Conservation (phyloP, 2,797 vertebrate species). For the Morelia viridis region DNA sequence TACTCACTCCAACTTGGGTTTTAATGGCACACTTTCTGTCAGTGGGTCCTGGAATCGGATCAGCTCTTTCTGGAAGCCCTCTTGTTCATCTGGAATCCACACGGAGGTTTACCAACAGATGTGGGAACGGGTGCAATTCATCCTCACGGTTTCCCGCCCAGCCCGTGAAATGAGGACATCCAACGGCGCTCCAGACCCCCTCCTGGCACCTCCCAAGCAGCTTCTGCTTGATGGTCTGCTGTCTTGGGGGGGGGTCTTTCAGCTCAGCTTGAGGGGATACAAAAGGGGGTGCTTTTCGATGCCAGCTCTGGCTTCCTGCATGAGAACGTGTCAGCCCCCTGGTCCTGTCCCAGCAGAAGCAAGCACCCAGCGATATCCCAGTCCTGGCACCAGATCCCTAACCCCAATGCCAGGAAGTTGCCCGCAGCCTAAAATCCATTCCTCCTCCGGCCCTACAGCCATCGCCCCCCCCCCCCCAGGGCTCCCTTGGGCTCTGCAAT, state of each 20-base stretch:
- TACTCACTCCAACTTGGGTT: neutral
- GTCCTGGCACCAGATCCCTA: neutral
- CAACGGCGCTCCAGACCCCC: no score
- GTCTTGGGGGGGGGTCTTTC: neutral
- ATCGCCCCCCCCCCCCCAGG: neutral
- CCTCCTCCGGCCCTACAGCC: neutral
- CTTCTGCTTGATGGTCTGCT: no score
- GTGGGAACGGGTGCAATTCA: neutral
- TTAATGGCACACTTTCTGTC: neutral
- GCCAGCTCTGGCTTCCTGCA: neutral
- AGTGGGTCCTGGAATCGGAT: neutral
- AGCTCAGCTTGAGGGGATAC: neutral
- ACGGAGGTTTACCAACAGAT: neutral
- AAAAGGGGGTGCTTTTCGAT: neutral
- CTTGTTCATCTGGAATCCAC: neutral
- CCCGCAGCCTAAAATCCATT: neutral
- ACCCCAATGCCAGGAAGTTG: no score
- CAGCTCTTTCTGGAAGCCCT: conserved; percentile 5
- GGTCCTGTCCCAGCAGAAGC: no score
- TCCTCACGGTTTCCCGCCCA: neutral
- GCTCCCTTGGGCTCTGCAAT: no score
- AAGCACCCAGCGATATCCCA: neutral
- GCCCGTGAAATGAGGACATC: neutral
- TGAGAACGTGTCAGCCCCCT: neutral
- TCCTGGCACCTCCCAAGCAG: no score